A percentile compares a stretch with the other conserved stretches of the same genome.
These are phyloP conservation scores for Picus viridis DNA, from an alignment of 2,797 vertebrate genomes.

Conservation along the genomic window DNA sequence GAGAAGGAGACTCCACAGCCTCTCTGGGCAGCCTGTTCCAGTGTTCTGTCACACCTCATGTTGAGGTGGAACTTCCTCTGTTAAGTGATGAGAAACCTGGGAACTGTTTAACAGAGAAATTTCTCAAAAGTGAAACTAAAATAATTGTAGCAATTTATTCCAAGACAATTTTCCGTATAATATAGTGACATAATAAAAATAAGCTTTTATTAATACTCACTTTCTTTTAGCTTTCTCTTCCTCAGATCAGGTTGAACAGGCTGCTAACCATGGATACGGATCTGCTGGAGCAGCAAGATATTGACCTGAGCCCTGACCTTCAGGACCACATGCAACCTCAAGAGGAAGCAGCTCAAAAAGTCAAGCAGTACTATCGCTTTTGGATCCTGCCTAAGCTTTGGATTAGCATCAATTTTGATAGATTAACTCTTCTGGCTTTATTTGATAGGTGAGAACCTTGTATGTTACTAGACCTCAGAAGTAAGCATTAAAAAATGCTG, in stretches of 20 bases:
- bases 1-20: too few species aligned
- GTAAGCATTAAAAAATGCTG: neutral
- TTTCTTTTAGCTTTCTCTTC: constrained; percentile 87
- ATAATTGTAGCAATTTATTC: neutral
- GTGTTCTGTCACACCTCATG: too few species aligned
- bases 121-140: neutral
- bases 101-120: neutral
- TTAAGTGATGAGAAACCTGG: neutral
- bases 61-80: too few species aligned
- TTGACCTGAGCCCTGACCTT: constrained; percentile 94
- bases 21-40: too few species aligned
- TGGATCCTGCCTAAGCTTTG: constrained; percentile 96
- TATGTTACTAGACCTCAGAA: neutral
- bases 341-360: constrained; percentile 88
- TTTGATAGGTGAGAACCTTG: constrained; percentile 90
- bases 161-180: neutral
- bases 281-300: constrained; percentile 94
- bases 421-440: constrained; percentile 95
- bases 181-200: neutral
- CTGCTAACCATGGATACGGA: constrained; percentile 96
- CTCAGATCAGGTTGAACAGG: constrained; percentile 96
- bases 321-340: constrained; percentile 88
- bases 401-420: constrained; percentile 97
- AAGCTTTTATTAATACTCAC: constrained; percentile 60
- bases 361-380: constrained; percentile 95